phyloP scores from a whole-genome alignment of 2,797 vertebrate genomes.

The Darevskia nairensis region DNA sequence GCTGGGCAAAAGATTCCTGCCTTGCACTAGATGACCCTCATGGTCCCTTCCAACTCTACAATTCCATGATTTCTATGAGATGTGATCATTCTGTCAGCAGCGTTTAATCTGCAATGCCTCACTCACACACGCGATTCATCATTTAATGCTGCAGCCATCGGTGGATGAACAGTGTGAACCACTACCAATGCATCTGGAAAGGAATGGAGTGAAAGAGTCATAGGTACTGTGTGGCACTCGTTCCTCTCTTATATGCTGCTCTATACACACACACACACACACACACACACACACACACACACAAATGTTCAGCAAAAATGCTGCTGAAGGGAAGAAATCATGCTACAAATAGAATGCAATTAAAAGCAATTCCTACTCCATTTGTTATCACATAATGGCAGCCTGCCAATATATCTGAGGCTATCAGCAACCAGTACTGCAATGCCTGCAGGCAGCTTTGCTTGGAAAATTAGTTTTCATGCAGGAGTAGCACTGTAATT shows the following conservation, averaged over 20 bases:
- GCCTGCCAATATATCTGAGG: slow-evolving; percentile 28
- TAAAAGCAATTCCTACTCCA: slow-evolving; percentile 43
- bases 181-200: background rate
- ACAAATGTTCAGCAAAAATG: slow-evolving; percentile 41
- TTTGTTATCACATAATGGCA: slow-evolving; percentile 46
- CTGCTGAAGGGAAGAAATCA: slow-evolving; percentile 26
- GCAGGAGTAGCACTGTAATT: slow-evolving; percentile 42
- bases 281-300: no score
- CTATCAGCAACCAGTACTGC: slow-evolving; percentile 28
- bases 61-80: background rate
- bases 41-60: no score
- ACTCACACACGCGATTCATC: background rate
- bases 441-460: slow-evolving; percentile 28
- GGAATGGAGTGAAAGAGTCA: background rate
- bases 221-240: background rate
- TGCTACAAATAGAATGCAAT: slow-evolving; percentile 42
- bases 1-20: no score
- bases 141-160: background rate
- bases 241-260: background rate
- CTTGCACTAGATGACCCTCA: no score
- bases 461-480: slow-evolving; percentile 49
- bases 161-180: background rate
- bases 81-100: background rate
- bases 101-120: background rate
- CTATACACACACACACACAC: slow-evolving; percentile 15